Evolutionary conservation across 2,113 vertebrate species (phyloP).

Genomic region (Hyaena hyaena): DNA sequence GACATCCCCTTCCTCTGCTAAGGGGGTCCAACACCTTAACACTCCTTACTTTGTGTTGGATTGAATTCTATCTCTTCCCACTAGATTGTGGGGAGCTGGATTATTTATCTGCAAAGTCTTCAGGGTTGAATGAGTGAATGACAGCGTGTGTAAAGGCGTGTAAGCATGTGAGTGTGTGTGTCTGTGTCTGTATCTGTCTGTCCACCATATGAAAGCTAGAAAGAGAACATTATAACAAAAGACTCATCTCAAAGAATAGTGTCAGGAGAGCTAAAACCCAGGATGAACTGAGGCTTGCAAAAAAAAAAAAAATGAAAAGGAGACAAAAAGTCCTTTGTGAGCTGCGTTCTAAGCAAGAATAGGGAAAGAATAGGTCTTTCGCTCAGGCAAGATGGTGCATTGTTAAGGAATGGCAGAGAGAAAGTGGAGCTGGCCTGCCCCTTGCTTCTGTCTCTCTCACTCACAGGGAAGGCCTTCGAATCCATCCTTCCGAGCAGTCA

Average conservation of each 20-base stretch:
- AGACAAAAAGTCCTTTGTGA: slow-evolving; percentile 78
- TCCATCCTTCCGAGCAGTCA: background rate
- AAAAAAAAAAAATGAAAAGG: slow-evolving; percentile 45
- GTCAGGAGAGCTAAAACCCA: slow-evolving; percentile 70
- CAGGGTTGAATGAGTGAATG: background rate
- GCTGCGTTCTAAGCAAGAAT: slow-evolving; percentile 52
- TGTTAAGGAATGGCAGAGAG: slow-evolving; percentile 62
- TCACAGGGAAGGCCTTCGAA: slow-evolving; percentile 9
- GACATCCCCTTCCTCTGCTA: background rate
- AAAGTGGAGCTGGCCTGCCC: slow-evolving; percentile 51
- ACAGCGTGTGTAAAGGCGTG: background rate
- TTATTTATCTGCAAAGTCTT: background rate
- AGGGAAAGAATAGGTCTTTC: slow-evolving; percentile 67
- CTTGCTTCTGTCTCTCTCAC: slow-evolving; percentile 15
- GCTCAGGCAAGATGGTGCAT: slow-evolving; percentile 67
- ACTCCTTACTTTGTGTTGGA: background rate
- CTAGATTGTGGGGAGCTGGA: background rate
- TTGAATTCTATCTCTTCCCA: background rate
- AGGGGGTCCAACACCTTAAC: background rate
- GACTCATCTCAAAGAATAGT: slow-evolving; percentile 69
- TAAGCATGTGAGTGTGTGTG: background rate
- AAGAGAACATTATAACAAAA: slow-evolving; percentile 54
- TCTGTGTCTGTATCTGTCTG: background rate
- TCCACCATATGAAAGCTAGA: slow-evolving; percentile 23
- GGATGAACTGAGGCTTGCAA: slow-evolving; percentile 72